These are phyloP conservation scores for Clarias magur DNA, from an alignment of 2,113 vertebrate genomes.

Conservation along the genomic window DNA sequence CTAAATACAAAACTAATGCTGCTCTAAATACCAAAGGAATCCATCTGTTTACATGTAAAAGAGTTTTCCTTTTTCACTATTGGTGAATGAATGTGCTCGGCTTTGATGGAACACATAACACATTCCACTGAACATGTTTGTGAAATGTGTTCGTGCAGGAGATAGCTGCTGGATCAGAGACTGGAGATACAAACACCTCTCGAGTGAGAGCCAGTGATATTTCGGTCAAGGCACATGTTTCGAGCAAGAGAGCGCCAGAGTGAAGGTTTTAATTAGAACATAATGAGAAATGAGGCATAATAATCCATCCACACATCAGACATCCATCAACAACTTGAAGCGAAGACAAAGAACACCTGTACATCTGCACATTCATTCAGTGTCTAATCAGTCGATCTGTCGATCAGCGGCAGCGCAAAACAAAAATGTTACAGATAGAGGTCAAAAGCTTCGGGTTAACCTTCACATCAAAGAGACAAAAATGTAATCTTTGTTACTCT, in stretches of 20 bases:
- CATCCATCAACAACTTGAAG: slow-evolving; percentile 19
- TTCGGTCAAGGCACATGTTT: background rate
- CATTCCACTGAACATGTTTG: slow-evolving; percentile 19
- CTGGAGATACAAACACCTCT: background rate
- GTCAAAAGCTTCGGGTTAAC: too few relatives aligned
- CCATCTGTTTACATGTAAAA: slow-evolving; percentile 15
- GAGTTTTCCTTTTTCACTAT: slow-evolving; percentile 11
- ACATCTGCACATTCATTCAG: too few relatives aligned
- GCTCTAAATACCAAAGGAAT: background rate
- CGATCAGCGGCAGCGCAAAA: too few relatives aligned
- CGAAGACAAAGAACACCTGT: background rate
- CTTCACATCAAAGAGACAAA: too few relatives aligned
- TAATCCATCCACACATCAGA: slow-evolving; percentile 8
- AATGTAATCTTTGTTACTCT: too few relatives aligned
- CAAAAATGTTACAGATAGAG: too few relatives aligned
- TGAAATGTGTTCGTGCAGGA: slow-evolving; percentile 11
- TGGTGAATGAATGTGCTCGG: slow-evolving; percentile 11
- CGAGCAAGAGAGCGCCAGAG: background rate
- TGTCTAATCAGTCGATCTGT: too few relatives aligned
- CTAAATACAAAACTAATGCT: slow-evolving; percentile 12
- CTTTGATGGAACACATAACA: slow-evolving; percentile 14
- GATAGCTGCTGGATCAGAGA: slow-evolving; percentile 9
- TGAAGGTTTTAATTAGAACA: slow-evolving; percentile 8
- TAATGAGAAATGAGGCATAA: background rate
- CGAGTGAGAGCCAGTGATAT: background rate